Base-by-base conservation (phyloP, 2,888 invertebrate genomes). In the Drosophila dives region DNA sequence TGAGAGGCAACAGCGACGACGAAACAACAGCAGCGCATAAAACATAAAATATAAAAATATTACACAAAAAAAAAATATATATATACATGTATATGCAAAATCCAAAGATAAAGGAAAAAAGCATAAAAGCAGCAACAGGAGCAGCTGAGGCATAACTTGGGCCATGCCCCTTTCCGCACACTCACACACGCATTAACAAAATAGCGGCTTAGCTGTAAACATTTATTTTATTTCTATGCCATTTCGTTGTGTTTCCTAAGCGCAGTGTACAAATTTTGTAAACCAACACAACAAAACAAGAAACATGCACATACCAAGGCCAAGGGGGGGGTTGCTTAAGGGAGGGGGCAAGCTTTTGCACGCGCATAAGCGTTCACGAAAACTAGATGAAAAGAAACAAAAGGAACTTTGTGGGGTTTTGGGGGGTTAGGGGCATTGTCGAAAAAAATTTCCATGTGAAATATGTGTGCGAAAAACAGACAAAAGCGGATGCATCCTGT, bases 401-500 rank as follows among this genome's bases (percentile, higher is more conserved):
- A 69, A 54, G 38, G 33, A 36, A 40, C 48, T 12, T 17, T 34
- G 26, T n/a, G n/a, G 36, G 20, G 12, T 10, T 7, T 11, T 8
- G 23, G 33, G 20, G 12, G 38, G 48, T 8, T 23, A 11, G 12
- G 33, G 17, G 67, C 80, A 75, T 29, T 1, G 66, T 75, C 63
- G 82, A 15, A 51, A 54, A 72, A 74, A 76, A 76, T 71, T 65
- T 77, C 54, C 68, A 54, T 79, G 64, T 74, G 72, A 77, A 75
- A 86, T 80, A 81, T 86, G 72, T 83, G 72, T 81, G 77, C 60
- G 79, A 83, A 86, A 81, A 81, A 67, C 65, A 51, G 26, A 49
- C 49, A 49, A 75, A 78, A 85, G 81, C 71, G 69, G 83, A 82
- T 80, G 87, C 86, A 84, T 86, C 86, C 87, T 84, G 82, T 77